Evolutionary conservation across 37 sponge, comb jelly and placozoan genomes (phyloP).

Genomic region (Aplysina aerophoba): DNA sequence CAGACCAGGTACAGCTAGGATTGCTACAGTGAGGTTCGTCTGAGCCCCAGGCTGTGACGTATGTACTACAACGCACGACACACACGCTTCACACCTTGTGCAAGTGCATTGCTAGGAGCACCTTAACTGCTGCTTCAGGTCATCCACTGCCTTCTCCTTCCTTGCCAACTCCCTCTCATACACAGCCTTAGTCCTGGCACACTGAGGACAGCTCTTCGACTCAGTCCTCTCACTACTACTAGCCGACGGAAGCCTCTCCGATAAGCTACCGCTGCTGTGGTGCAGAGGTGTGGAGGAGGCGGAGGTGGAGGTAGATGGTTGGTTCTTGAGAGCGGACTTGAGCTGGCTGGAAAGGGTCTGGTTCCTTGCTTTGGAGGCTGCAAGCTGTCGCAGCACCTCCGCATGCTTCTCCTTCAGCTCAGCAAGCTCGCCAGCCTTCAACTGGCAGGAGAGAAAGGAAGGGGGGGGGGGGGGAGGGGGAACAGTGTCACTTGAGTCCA

Average conservation of each 20-base stretch:
- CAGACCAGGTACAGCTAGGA: too few species aligned
- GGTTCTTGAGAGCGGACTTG: slow-evolving; percentile 40
- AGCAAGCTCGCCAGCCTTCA: slow-evolving; percentile 48
- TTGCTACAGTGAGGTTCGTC: too few species aligned
- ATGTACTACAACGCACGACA: too few species aligned
- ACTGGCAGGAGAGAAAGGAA: background rate
- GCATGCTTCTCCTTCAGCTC: slow-evolving; percentile 28
- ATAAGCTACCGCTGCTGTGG: background rate
- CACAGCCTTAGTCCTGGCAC: background rate
- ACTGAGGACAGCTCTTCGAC: background rate
- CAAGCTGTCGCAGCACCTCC: slow-evolving; percentile 48
- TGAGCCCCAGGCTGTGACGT: too few species aligned
- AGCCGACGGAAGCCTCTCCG: background rate
- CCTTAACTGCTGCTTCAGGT: slow-evolving; percentile 23
- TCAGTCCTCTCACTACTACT: background rate
- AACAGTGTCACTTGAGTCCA: background rate
- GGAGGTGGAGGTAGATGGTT: slow-evolving; percentile 18
- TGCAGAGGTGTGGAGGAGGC: background rate
- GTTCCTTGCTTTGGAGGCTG: slow-evolving; percentile 75
- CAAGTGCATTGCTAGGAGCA: background rate
- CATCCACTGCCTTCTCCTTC: slow-evolving; percentile 16
- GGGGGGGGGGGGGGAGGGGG: background rate
- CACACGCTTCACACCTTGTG: too few species aligned
- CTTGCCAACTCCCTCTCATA: slow-evolving; percentile 25
- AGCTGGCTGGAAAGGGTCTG: slow-evolving; percentile 62